These are phyloP conservation scores for Barbus barbus DNA, from an alignment of 2,113 vertebrate genomes.

Conservation along the genomic window DNA sequence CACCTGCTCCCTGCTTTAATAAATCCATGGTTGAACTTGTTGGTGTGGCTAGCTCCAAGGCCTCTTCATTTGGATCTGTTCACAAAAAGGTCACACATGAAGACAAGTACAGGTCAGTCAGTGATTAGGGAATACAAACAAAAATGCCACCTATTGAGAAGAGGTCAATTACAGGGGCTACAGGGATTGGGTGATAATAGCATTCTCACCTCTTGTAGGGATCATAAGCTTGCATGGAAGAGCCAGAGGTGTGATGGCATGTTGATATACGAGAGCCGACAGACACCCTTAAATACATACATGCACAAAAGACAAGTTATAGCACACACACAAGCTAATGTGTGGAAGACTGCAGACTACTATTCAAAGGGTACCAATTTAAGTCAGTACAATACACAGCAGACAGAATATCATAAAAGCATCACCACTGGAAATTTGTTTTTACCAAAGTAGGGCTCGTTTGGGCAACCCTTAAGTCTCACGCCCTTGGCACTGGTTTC, in stretches of 20 bases:
- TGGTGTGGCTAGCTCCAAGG: slow-evolving; percentile 79
- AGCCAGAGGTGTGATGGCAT: slow-evolving; percentile 95
- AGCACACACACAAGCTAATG: neutral
- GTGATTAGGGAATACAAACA: neutral
- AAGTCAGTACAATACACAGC: slow-evolving; percentile 5
- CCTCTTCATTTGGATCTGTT: slow-evolving; percentile 92
- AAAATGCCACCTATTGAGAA: neutral
- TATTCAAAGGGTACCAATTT: neutral
- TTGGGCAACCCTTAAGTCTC: slow-evolving; percentile 96
- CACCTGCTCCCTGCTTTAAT: slow-evolving; percentile 92
- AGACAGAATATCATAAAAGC: neutral
- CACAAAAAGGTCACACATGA: neutral
- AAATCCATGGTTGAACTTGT: slow-evolving; percentile 83
- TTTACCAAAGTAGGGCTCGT: slow-evolving; percentile 92
- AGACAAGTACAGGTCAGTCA: neutral
- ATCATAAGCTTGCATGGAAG: slow-evolving; percentile 96
- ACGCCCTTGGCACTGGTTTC: slow-evolving; percentile 94
- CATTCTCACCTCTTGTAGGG: slow-evolving; percentile 87
- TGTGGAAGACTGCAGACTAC: neutral
- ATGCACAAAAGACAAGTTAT: slow-evolving; percentile 30
- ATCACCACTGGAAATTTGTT: neutral
- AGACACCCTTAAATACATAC: slow-evolving; percentile 82
- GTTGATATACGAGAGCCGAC: slow-evolving; percentile 95
- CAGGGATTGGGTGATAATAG: neutral
- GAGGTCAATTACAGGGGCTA: neutral